Evolutionary conservation across 2,113 vertebrate genomes (phyloP).

Genomic region (Corythoichthys haematopterus): DNA sequence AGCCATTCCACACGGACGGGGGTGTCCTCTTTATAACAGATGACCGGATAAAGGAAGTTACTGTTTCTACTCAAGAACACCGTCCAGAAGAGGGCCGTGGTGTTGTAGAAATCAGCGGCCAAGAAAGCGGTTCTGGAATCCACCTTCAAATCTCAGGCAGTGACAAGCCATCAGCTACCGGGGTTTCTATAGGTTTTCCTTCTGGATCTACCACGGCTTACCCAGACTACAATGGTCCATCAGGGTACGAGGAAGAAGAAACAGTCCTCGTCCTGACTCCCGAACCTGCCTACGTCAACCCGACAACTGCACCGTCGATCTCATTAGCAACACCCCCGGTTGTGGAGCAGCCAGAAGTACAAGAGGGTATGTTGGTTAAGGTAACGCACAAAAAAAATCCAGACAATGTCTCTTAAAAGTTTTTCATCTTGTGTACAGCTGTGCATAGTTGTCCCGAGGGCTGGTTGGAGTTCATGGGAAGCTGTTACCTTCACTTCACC

Average conservation of each 20-base stretch:
- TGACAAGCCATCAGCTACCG: slow-evolving; percentile 46
- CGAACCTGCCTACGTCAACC: slow-evolving; percentile 24
- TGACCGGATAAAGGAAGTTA: slow-evolving; percentile 66
- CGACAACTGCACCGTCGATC: slow-evolving; percentile 57
- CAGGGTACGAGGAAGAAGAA: slow-evolving; percentile 12
- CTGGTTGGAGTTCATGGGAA: slow-evolving; percentile 89
- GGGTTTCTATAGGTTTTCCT: slow-evolving; percentile 49
- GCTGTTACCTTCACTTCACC: slow-evolving; percentile 85
- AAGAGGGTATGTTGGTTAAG: slow-evolving; percentile 43
- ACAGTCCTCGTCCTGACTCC: slow-evolving; percentile 29
- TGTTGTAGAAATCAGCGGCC: slow-evolving; percentile 61
- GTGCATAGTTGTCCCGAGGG: slow-evolving; percentile 80
- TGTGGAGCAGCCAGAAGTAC: slow-evolving; percentile 48
- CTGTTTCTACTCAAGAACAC: slow-evolving; percentile 51
- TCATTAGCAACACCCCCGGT: slow-evolving; percentile 47
- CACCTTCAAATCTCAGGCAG: slow-evolving; percentile 48
- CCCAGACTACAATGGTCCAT: slow-evolving; percentile 18
- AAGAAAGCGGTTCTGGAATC: slow-evolving; percentile 60
- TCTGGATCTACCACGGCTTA: slow-evolving; percentile 35
- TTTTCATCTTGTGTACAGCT: slow-evolving; percentile 56
- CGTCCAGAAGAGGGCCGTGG: slow-evolving; percentile 76
- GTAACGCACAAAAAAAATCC: not conserved
- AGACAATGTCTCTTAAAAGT: not conserved
- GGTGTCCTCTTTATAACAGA: slow-evolving; percentile 72
- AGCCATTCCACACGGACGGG: slow-evolving; percentile 12